These are phyloP conservation scores for Dolichoris vasculosae DNA, from an alignment of 1,140 invertebrate species.

Conservation along the genomic window DNA sequence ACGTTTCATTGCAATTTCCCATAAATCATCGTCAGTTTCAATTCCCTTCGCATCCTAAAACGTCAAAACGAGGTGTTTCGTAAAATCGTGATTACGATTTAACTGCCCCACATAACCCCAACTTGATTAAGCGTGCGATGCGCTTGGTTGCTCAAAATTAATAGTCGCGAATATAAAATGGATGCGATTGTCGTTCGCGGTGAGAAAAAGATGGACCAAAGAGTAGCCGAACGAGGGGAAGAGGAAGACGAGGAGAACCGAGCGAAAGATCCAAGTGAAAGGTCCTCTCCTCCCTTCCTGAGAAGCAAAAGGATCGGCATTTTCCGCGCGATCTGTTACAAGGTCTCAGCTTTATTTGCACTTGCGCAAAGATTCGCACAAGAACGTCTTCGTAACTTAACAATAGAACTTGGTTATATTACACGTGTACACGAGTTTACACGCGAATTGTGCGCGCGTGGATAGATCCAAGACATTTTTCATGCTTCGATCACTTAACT, in stretches of 20 bases:
- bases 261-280: slow-evolving; percentile 41
- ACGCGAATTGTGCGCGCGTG: too few species aligned
- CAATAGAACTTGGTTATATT: neutral
- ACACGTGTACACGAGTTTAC: too few species aligned
- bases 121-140: neutral
- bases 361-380: slow-evolving; percentile 26
- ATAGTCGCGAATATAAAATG: neutral
- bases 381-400: neutral
- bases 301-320: neutral
- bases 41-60: neutral
- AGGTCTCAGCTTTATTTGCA: slow-evolving; percentile 11
- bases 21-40: neutral
- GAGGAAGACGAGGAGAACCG: neutral
- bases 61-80: neutral
- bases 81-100: neutral
- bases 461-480: neutral
- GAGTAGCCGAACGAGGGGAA: neutral
- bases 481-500: slow-evolving; percentile 35
- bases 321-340: slow-evolving; percentile 28
- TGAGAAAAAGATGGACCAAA: slow-evolving; percentile 1
- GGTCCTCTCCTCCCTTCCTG: neutral
- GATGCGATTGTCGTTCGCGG: neutral
- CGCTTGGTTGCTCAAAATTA: neutral
- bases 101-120: neutral
- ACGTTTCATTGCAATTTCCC: neutral